Evolutionary conservation across 2,888 invertebrate species (phyloP).

Genomic region (Oxyteleia sp.): DNA sequence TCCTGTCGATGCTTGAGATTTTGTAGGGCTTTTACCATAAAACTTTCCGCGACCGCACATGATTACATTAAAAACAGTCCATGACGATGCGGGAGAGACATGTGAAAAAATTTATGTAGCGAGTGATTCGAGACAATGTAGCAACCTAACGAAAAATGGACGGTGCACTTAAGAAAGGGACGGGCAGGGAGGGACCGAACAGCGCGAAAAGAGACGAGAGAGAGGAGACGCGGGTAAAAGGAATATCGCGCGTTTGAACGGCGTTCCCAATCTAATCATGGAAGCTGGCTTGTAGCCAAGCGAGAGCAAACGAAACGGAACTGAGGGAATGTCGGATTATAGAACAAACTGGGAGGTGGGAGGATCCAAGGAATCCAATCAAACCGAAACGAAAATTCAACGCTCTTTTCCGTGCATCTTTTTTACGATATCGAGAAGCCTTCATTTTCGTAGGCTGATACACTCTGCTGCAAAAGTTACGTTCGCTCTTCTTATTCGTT

Average conservation of each 20-base stretch:
- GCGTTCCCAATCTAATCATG: constrained; percentile 82
- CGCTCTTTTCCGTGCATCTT: constrained; percentile 68
- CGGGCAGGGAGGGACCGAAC: constrained; percentile 51
- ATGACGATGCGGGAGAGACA: constrained; percentile 40
- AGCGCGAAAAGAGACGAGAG: constrained; percentile 45
- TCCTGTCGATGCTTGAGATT: constrained; percentile 55
- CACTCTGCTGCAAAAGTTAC: constrained; percentile 43
- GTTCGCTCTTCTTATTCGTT: constrained; percentile 8
- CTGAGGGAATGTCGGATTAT: constrained; percentile 67
- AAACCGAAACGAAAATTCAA: constrained; percentile 72
- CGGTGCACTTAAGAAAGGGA: constrained; percentile 66
- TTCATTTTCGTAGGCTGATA: constrained; percentile 64
- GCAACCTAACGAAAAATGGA: constrained; percentile 73
- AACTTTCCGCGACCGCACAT: constrained; percentile 51
- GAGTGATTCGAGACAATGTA: constrained; percentile 70
- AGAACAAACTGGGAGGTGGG: constrained; percentile 72
- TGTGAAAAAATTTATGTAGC: constrained; percentile 66
- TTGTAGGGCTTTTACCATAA: constrained; percentile 52
- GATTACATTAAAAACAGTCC: constrained; percentile 64
- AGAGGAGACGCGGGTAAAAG: constrained; percentile 49
- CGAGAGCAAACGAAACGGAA: constrained; percentile 63
- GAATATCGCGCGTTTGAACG: constrained; percentile 70
- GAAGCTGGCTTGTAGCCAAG: constrained; percentile 79
- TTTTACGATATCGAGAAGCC: constrained; percentile 71
- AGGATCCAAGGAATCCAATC: constrained; percentile 75